These are phyloP conservation scores for Agrilus mali DNA, from an alignment of 2,888 invertebrate species.

Conservation along the genomic window DNA sequence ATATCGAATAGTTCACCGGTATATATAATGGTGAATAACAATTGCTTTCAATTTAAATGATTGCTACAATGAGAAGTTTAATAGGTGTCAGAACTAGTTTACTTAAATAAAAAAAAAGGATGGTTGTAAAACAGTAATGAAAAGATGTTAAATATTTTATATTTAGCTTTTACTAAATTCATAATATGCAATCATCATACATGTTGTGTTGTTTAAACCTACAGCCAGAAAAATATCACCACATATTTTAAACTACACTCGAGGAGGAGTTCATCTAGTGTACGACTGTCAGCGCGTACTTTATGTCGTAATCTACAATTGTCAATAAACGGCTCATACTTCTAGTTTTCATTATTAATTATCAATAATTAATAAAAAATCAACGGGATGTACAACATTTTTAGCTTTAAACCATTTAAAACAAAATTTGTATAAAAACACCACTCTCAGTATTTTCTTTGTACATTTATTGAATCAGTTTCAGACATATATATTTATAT, in stretches of 20 bases:
- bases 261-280: constrained; percentile 27
- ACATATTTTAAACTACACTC: constrained; percentile 38
- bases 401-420: constrained; percentile 36
- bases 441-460: constrained; percentile 39
- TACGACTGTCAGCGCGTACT: constrained; percentile 24
- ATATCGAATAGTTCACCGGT: no score
- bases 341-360: constrained; percentile 25
- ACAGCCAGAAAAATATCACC: constrained; percentile 39
- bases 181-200: constrained; percentile 37
- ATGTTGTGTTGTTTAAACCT: constrained; percentile 34
- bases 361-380: constrained; percentile 19
- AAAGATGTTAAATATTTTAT: constrained; percentile 28
- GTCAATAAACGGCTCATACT: constrained; percentile 12
- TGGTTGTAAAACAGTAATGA: constrained; percentile 17
- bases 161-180: constrained; percentile 37
- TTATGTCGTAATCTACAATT: constrained; percentile 17
- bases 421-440: constrained; percentile 37
- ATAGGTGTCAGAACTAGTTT: no score
- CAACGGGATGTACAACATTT: constrained; percentile 28
- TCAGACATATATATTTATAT: constrained; percentile 31
- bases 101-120: constrained; percentile 2
- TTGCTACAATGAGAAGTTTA: not conserved
- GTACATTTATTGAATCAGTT: constrained; percentile 42
- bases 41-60: no score
- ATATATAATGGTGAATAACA: no score